Conservation (phyloP, 2,888 invertebrate genomes). For the Thecophora atra region DNA sequence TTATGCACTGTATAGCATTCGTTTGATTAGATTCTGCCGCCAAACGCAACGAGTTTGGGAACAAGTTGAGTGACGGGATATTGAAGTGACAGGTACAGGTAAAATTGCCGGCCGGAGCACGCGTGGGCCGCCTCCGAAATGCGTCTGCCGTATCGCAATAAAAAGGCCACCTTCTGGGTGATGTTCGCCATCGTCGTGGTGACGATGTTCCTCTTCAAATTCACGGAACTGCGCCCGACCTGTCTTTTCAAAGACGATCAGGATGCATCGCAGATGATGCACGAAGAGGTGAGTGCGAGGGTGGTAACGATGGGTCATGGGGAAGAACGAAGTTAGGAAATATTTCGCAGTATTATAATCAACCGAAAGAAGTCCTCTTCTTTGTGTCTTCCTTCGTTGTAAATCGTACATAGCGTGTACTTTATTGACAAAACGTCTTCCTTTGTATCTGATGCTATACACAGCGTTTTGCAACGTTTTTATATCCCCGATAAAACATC, state of each 20-base stretch:
- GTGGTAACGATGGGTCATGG: too few relatives aligned
- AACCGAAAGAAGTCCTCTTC: too few relatives aligned
- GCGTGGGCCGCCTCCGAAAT: slow-evolving; percentile 49
- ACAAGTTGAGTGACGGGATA: not conserved
- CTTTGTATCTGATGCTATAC: not conserved
- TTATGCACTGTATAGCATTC: not conserved
- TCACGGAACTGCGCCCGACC: slow-evolving; percentile 63
- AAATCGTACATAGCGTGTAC: too few relatives aligned
- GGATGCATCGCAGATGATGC: slow-evolving; percentile 59
- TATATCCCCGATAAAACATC: not conserved
- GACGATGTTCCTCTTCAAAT: slow-evolving; percentile 66
- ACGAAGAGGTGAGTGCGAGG: slow-evolving; percentile 62
- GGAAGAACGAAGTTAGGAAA: too few relatives aligned
- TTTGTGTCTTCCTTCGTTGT: too few relatives aligned
- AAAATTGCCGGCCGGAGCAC: slow-evolving; percentile 10
- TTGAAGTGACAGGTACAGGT: not conserved
- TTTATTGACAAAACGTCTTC: too few relatives aligned
- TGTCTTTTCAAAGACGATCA: slow-evolving; percentile 64
- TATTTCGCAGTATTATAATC: too few relatives aligned
- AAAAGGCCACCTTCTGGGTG: slow-evolving; percentile 64
- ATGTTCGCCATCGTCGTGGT: slow-evolving; percentile 62
- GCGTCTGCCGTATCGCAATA: slow-evolving; percentile 65
- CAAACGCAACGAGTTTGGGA: not conserved
- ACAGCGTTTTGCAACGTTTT: not conserved
- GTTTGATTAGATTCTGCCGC: not conserved